Base-by-base conservation (phyloP, 2,888 invertebrate genomes). In the Pseudeuparius sepicola region DNA sequence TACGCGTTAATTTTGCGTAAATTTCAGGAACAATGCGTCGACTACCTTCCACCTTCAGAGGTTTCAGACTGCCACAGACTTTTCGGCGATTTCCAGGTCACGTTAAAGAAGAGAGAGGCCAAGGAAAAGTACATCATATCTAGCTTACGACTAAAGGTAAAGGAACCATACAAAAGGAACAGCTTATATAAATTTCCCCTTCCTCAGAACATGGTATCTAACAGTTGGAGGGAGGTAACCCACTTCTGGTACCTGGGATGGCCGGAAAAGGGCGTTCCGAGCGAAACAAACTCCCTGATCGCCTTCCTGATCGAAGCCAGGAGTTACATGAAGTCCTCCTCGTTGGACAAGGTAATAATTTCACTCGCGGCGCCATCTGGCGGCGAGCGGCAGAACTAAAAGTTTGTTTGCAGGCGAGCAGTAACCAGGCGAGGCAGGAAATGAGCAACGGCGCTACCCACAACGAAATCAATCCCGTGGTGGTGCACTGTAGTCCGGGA, bases 211-310 rank as follows among this genome's bases (percentile, higher is more conserved):
- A 66, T 83, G 61, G 71, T 77, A 44, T 82, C 81, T 27, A 84
- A 86, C 58, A 78, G 83, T 41, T 83, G 84, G 72, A 66, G 92
- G 25, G 90, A 93, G 59, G 71, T 93, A 34, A 85, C 79, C 1
- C 93, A 93, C 55, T 76, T 90, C 53, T 93, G 93, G 92, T 90
- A 88, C 66, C 77, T 87, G 54, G 69, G 70, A 24, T 94, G 93
- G 93, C 92, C 93, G 0, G 73, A 76, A n/a, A 76, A 80, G 42
- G 89, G 89, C 1, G 81, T 85, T 1, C 92, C 92, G 2, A 72
- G 73, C 4, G 89, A 90, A 52, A 79, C 80, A 32, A 78, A 83
- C 32, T 82, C 86, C 0, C 68, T 93, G 28, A 83, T 92, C 29
- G 85, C 88, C 33, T 87, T 92, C 64, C 67, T 93, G 24, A 73